Evolutionary conservation across 2,113 vertebrate species (phyloP), one percentile per base, ranked within the genome.

Genomic region (Lonchura striata): DNA sequence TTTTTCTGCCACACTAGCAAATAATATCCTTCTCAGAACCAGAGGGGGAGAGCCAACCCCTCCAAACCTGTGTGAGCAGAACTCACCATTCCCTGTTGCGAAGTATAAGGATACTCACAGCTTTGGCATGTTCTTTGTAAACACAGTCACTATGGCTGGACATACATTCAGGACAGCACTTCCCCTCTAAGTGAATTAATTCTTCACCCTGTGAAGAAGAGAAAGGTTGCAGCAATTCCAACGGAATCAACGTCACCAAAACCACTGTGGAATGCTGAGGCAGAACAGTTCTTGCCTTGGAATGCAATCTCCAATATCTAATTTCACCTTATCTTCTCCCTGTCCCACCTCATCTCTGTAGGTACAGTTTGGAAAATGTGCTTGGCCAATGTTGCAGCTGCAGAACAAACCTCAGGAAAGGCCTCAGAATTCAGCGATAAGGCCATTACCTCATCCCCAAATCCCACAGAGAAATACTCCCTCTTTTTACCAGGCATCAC

Each of bases 131-230:
- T 30, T 95, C 98, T 80, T 98, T 87, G 89, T 98, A 97, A 82
- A 98, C 82, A 97, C 99, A 99, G 84, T 95, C 83, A 15, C 97
- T 90, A 46, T 66, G 98, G 18, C 74, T 92, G 9, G 98, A 94
- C 69, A 98, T 96, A 94, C 99, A 99, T 96, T 99, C 98, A 22
- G 98, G 98, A 90, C 99, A 99, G 95, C 99, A 99, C 93, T 98
- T 99, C 57, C 97, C 98, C 46, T 97, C 94, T 37, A 99, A 95
- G 88, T 98, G 98, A 91, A 98, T 90, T 76, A 98, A 96, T 94
- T 99, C 98, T 88, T 98, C 98, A 49, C 98, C 98, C 99, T 99
- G 92, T 27, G 46, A 94, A 96, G 52, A 93, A 96, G 82, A 97
- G 84, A 95, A 53, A 75, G 82, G 69, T 46, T 85, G 71, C 79